Evolutionary conservation across 2,888 invertebrate genomes (phyloP), one percentile per base, ranked within the genome.

Genomic region (Plebejus anna): DNA sequence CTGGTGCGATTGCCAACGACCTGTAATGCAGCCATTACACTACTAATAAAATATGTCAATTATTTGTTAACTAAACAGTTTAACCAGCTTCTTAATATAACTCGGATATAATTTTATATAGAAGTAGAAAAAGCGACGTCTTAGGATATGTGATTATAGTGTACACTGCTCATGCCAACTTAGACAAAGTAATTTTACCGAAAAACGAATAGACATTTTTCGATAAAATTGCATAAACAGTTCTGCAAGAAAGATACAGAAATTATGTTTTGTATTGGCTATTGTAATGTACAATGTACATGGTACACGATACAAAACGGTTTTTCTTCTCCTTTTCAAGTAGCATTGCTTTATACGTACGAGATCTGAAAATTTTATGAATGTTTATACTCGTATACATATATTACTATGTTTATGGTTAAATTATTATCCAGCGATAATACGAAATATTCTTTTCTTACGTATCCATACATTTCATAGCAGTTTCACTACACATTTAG

Each of bases 21-120:
- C 66, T 66, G 66, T 66, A 66, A 66, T 66, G 66, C 36, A 66
- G 32, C 66, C 66, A 32, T 32, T 32, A 61, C 11, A 66, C 66
- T 16, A 36, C 66, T 32, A 66, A 36, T 16, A 13, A 66, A 32
- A 55, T 55, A 55, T 36, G 32, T 36, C 61, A 66, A 66, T 66
- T 32, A 4, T 32, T 66, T 13, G 13, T 66, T 66, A 16, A 13
- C 5, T 66, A 13, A 28, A 1, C 3, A 36, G 47, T 47, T 47
- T 47, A 1, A 47, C 47, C 11, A 9, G 47, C 9, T 47, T 47
- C 9, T 47, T 47, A 42, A 42, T 9, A 7, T 42, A 42, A 5
- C 6, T 38, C 1, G 7, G 38, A 38, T 6, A 42, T 42, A 42
- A 42, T 42, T 9, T 42, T 7, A 38, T 42, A 42, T 42, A 7